Evolutionary conservation across 2,888 invertebrate genomes (phyloP), one percentile per base, ranked within the genome.

Genomic region (Shargacucullia verbasci): DNA sequence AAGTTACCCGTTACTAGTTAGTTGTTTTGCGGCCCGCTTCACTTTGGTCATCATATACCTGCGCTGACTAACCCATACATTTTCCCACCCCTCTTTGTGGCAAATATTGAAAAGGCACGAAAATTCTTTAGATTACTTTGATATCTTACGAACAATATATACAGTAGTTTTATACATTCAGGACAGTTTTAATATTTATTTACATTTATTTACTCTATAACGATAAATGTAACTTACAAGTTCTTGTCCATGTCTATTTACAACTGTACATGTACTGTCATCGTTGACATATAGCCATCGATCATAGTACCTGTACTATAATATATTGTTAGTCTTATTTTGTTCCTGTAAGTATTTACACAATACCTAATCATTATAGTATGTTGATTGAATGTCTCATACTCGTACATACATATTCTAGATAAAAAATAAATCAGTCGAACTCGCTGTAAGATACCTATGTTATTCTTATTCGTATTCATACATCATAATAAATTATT

Each of bases 131-230:
- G 61, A 45, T 74, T 73, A 71, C 65, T 20, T 50, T 70, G 50
- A 58, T 35, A 46, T 55, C 68, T 67, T 73, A 73, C 56, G 48
- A 62, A 61, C 55, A 73, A 69, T 78, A 79, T 79, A 53, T 73
- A 75, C 71, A 77, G 98, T 69, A 98, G 39, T 44, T 75, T 95
- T 61, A 59, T 61, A 68, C 35, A 54, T 43, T 60, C 25, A 48
- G 52, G 40, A 55, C 40, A 52, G 27, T 20, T 40, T 53, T 25
- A 55, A 34, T 56, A 6, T 39, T 45, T 69, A 77, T 74, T 55
- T 70, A 73, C 60, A 74, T 59, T 54, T 56, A 46, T 59, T 54
- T 56, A 48, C 53, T 57, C 48, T 59, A 62, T 37, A 50, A 35
- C 47, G 13, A 60, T 39, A 47, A 56, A 52, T 54, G 38, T 47